Evolutionary conservation across 2,797 vertebrate species (phyloP).

Genomic region (Molossus molossus): DNA sequence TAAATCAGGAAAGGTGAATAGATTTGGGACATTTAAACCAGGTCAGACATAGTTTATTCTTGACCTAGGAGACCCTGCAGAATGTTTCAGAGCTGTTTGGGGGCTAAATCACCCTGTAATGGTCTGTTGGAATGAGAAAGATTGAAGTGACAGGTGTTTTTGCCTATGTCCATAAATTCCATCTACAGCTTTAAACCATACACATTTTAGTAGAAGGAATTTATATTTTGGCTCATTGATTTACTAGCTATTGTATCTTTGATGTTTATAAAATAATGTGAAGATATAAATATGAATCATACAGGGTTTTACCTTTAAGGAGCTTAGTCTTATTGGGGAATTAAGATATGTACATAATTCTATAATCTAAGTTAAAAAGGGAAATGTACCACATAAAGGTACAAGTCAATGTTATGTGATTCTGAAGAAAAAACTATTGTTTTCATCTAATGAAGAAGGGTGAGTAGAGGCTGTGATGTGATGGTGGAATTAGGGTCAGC

Average conservation of each 20-base stretch:
- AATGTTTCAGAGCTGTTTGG: background rate
- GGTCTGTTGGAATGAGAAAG: background rate
- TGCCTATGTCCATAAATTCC: background rate
- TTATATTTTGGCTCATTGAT: background rate
- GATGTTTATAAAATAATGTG: slow-evolving; percentile 1
- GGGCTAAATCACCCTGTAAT: background rate
- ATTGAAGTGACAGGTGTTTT: background rate
- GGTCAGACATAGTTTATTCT: background rate
- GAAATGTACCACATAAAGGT: background rate
- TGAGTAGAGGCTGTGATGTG: background rate
- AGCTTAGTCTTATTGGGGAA: background rate
- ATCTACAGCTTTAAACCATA: background rate
- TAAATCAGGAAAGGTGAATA: background rate
- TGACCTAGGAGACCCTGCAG: background rate
- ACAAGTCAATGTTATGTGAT: background rate
- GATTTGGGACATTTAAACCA: background rate
- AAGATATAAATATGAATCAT: background rate
- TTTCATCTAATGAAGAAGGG: background rate
- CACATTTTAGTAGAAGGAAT: background rate
- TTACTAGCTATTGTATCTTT: background rate
- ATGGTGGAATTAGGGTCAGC: background rate
- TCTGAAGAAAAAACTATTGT: background rate
- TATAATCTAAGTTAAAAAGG: slow-evolving; percentile 1
- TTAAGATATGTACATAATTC: background rate
- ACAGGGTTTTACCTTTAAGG: slow-evolving; percentile 14